Evolutionary conservation across 1,140 invertebrate species (phyloP).

Genomic region (Magallana angulata): DNA sequence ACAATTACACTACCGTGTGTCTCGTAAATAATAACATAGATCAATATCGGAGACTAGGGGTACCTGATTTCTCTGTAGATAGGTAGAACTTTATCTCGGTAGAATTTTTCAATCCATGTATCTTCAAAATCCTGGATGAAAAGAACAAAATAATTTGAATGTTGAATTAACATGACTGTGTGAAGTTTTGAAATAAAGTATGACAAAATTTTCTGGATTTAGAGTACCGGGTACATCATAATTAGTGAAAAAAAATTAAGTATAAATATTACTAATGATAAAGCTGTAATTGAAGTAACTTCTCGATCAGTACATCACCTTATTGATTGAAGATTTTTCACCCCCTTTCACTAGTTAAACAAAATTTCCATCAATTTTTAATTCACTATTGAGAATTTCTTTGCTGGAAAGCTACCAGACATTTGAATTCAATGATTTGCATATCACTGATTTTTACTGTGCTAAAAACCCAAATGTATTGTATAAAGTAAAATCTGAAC

Average conservation of each 20-base stretch:
- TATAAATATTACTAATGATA: no score
- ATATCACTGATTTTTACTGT: neutral
- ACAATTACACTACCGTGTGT: neutral
- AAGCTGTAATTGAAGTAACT: no score
- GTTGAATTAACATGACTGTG: no score
- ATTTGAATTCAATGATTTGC: neutral
- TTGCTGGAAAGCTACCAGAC: neutral
- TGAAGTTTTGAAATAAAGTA: no score
- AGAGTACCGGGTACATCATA: no score
- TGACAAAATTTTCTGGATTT: no score
- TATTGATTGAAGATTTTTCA: neutral
- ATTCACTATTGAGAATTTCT: neutral
- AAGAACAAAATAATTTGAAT: neutral
- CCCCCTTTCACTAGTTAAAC: neutral
- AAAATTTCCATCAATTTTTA: neutral
- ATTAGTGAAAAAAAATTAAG: no score
- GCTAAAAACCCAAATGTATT: neutral
- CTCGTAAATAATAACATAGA: slow-evolving; percentile 9
- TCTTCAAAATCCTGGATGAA: neutral
- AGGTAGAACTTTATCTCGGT: neutral
- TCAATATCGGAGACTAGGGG: neutral
- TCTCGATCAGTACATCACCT: no score
- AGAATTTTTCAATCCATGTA: neutral
- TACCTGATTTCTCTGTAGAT: neutral
- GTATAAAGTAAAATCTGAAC: neutral